Base-by-base conservation (phyloP, 2,888 invertebrate genomes). In the Hirtodrosophila trivittata region DNA sequence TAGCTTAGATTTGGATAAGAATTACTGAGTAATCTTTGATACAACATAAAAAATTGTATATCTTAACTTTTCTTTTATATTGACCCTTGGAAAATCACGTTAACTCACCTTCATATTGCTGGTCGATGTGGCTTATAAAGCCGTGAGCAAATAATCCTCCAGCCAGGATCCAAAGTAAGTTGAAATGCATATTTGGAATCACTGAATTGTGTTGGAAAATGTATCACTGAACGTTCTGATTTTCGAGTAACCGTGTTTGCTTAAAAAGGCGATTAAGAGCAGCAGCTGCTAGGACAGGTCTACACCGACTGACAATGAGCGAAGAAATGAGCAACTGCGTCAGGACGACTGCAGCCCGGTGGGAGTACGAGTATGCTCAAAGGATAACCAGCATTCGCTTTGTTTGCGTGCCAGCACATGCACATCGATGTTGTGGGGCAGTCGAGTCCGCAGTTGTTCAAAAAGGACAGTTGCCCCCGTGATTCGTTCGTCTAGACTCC, bases 401-500 rank as follows among this genome's bases (percentile, higher is more conserved):
- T 78, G 71, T 49, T 66, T 75, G 71, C 80, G 66, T 78, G 80
- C 55, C 75, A 43, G 58, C 49, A 47, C 52, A 64, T 67, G 62
- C 74, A 3, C 2, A 62, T 43, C 42, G 64, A 54, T 28, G 58
- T 64, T 16, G 32, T 30, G 14, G 35, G 60, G 41, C 41, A 42
- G 38, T 30, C 9, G 30, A 45, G 45, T 58, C 46, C 38, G 39
- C 62, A 59, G 18, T 30, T 57, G 49, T 38, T 77, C 66, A 33
- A 38, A 52, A 72, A 60, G 75, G 71, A 75, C 78, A 75, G 59
- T 62, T 58, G 66, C 76, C 75, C 28, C 64, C 71, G 75, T 75
- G 80, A 75, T 75, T 70, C 80, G 80, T 45, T 55, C 41, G 75
- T 78, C 80, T 75, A 75, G 75, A 28, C 28, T 21, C 3, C n/a